A percentile compares a stretch with the other conserved stretches of the same genome.
phyloP scores from a whole-genome alignment of 1,140 invertebrate species.

The Leptopilina boulardi region DNA sequence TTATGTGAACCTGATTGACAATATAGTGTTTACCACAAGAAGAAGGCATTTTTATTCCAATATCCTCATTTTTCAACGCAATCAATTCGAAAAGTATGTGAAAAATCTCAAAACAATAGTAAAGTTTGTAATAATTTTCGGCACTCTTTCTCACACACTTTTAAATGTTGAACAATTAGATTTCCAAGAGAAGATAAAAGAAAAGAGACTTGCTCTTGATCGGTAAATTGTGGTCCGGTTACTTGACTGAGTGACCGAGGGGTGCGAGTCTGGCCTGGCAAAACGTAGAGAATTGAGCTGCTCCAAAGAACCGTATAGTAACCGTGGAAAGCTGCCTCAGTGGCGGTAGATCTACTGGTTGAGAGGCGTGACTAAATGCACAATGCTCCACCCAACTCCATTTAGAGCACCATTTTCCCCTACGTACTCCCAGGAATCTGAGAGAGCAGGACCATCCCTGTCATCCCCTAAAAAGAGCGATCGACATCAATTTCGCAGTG shows the following conservation, averaged over 20 bases:
- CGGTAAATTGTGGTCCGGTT: background rate
- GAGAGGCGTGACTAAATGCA: slow-evolving; percentile 13
- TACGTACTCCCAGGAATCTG: background rate
- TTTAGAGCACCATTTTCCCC: background rate
- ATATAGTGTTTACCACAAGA: too few species aligned
- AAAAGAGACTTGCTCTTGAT: background rate
- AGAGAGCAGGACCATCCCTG: background rate
- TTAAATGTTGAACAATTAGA: background rate
- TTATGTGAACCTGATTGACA: too few species aligned
- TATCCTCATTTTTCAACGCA: too few species aligned
- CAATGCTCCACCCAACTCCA: slow-evolving; percentile 5
- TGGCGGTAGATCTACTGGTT: slow-evolving; percentile 24
- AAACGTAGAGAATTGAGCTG: slow-evolving; percentile 13
- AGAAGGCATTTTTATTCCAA: too few species aligned
- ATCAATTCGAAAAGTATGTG: too few species aligned
- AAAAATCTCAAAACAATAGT: too few species aligned
- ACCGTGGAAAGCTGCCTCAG: background rate
- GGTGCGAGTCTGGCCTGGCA: background rate
- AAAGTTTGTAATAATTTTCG: too few species aligned
- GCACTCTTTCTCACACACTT: background rate
- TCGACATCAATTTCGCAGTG: slow-evolving; percentile 30
- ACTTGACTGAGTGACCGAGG: slow-evolving; percentile 3
- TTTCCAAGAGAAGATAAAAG: background rate
- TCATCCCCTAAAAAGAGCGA: slow-evolving; percentile 8
- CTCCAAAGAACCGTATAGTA: background rate